Base-by-base conservation (phyloP, 1,140 invertebrate species). In the Mycetomoellerius zeteki region DNA sequence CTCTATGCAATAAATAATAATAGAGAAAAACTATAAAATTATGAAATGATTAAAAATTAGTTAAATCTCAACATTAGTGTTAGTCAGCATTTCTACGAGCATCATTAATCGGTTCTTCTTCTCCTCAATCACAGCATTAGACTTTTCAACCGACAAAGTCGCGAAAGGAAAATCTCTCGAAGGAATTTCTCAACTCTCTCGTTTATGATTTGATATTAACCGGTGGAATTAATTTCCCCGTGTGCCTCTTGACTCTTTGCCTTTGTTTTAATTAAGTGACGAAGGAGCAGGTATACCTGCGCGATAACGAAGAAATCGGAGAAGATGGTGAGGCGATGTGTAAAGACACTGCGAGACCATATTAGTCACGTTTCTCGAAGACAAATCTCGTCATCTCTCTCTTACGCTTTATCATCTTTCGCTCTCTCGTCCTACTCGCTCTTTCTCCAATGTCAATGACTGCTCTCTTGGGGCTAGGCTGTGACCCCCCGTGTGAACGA, bases 361-460 rank as follows among this genome's bases (percentile, higher is more conserved):
- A 91, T 93, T 93, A 93, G 92, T 92, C 91, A 92, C 90, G 89
- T 91, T 89, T 87, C 84, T 67, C 43, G 86, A 86, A 75, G 86
- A 82, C 16, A 14, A 27, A 19, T 56, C 37, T 37, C 14, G 47
- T 81, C n/a, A 19, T 78, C 19, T 30, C 21, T 21, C 52, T 77
- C 62, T 80, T 4, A 58, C 62, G 27, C 43, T 54, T 21, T 56
- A 50, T 78, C 37, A 60, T 86, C 64, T 69, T 54, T 33, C 73
- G 43, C 14, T 77, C 78, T 71, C 56, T 78, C 64, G 62, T 78
- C 81, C 82, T 78, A 60, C 65, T 71, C 78, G 86, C 89, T 93
- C 90, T 56, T 37, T 30, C 89, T 76, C 89, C 92, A 94, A 94
- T 94, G 93, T 93, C 93, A 94, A 94, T 94, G 93, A 94, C 93